Evolutionary conservation across 2,797 vertebrate genomes (phyloP).

Genomic region (Euthynnus affinis): DNA sequence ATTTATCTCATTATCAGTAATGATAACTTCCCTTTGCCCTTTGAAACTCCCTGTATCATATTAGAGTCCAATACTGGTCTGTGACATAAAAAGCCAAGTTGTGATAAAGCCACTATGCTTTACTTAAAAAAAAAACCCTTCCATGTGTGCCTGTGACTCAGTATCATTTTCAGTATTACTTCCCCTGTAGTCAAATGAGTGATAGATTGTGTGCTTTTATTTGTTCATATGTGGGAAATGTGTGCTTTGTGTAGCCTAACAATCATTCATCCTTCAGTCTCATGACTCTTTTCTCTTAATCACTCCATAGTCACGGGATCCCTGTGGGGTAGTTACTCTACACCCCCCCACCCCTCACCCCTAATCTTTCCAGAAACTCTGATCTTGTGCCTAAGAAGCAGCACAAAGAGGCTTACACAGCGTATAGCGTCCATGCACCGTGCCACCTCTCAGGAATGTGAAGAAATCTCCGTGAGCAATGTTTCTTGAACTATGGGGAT

Average conservation of each 20-base stretch:
- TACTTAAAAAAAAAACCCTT: neutral
- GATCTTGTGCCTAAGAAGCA: constrained; percentile 77
- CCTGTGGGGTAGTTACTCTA: constrained; percentile 43
- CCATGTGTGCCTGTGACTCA: rapidly evolving
- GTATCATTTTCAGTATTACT: constrained; percentile 14
- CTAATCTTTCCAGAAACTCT: constrained; percentile 79
- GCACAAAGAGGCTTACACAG: constrained; percentile 74
- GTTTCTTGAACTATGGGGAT: constrained; percentile 11
- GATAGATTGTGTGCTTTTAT: neutral
- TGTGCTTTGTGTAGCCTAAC: constrained; percentile 16
- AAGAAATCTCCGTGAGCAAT: neutral
- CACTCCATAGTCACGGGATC: constrained; percentile 81
- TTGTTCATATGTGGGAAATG: neutral
- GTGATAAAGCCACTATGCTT: rapidly evolving
- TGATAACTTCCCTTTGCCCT: constrained; percentile 33
- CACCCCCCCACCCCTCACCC: constrained; percentile 36
- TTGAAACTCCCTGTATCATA: constrained; percentile 24
- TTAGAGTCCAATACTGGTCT: neutral
- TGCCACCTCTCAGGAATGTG: constrained; percentile 63
- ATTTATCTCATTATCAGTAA: constrained; percentile 9
- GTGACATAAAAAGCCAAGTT: neutral
- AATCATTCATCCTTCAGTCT: constrained; percentile 60
- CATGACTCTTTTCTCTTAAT: constrained; percentile 79
- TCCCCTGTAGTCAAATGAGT: neutral
- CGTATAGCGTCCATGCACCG: constrained; percentile 4